These are phyloP conservation scores for Delia radicum DNA, from an alignment of 1,140 invertebrate species.

Conservation along the genomic window DNA sequence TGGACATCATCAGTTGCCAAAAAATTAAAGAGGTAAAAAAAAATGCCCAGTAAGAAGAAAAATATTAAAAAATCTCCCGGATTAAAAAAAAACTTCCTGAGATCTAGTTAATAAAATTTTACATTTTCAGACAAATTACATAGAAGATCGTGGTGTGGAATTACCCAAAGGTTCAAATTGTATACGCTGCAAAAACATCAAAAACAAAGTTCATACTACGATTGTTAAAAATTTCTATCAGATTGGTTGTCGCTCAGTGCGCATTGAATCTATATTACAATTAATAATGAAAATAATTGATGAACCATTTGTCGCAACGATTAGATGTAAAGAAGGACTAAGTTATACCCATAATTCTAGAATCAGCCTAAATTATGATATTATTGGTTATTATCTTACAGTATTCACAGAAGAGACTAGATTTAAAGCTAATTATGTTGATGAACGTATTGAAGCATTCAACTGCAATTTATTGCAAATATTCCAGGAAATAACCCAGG, in stretches of 20 bases:
- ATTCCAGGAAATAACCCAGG: constrained; percentile 62
- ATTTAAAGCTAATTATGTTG: constrained; percentile 67
- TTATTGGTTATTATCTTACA: constrained; percentile 72
- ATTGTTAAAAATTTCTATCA: constrained; percentile 90
- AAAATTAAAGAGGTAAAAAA: too few relatives aligned
- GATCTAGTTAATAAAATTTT: too few relatives aligned
- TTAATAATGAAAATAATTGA: constrained; percentile 76
- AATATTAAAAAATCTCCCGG: too few relatives aligned
- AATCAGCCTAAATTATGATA: constrained; percentile 67
- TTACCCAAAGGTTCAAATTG: constrained; percentile 67
- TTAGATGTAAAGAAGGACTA: constrained; percentile 87
- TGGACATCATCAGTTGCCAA: too few relatives aligned
- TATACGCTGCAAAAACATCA: constrained; percentile 70
- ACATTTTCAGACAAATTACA: constrained; percentile 32
- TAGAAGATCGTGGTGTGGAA: constrained; percentile 50
- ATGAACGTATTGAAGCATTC: constrained; percentile 75
- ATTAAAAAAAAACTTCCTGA: too few relatives aligned
- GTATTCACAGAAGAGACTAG: constrained; percentile 76
- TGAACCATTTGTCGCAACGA: constrained; percentile 83
- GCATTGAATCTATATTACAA: constrained; percentile 71
- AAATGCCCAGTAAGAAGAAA: too few relatives aligned
- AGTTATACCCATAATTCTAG: constrained; percentile 78
- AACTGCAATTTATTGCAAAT: constrained; percentile 65
- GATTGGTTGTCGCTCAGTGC: constrained; percentile 64
- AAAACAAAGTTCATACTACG: constrained; percentile 76